These are phyloP conservation scores for Kryphioiulus occultus DNA, from an alignment of 2,888 invertebrate genomes.

Conservation along the genomic window DNA sequence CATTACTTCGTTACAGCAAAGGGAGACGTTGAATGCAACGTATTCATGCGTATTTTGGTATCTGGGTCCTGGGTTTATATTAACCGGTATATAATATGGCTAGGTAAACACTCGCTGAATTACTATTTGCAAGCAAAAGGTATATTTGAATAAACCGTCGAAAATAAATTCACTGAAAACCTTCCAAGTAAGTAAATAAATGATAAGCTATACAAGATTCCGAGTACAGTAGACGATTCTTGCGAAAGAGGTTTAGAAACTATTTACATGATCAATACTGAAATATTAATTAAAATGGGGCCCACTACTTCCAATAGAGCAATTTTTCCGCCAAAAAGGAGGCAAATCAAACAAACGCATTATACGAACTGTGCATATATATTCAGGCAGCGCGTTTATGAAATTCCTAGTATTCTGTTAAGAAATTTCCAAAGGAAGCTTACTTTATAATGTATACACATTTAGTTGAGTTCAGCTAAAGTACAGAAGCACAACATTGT, in stretches of 20 bases:
- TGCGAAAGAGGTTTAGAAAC: background rate
- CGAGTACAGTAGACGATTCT: background rate
- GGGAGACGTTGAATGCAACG: background rate
- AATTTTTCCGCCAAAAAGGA: background rate
- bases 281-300: background rate
- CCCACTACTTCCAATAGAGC: background rate
- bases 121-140: background rate
- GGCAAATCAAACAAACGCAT: background rate
- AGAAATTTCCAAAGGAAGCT: background rate
- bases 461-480: background rate
- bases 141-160: constrained; percentile 7
- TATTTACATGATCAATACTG: constrained; percentile 22
- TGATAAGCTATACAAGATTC: background rate
- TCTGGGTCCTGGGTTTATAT: background rate
- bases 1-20: background rate
- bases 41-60: background rate
- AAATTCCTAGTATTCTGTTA: background rate
- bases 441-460: background rate
- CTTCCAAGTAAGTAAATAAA: constrained; percentile 7
- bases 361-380: background rate
- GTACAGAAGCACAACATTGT: background rate
- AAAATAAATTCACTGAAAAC: constrained; percentile 15
- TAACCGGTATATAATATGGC: background rate
- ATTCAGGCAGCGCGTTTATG: background rate
- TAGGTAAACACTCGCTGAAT: background rate